Evolutionary conservation across 2,113 vertebrate species (phyloP), one percentile per base, ranked within the genome.

Genomic region (Festucalex cinctus): DNA sequence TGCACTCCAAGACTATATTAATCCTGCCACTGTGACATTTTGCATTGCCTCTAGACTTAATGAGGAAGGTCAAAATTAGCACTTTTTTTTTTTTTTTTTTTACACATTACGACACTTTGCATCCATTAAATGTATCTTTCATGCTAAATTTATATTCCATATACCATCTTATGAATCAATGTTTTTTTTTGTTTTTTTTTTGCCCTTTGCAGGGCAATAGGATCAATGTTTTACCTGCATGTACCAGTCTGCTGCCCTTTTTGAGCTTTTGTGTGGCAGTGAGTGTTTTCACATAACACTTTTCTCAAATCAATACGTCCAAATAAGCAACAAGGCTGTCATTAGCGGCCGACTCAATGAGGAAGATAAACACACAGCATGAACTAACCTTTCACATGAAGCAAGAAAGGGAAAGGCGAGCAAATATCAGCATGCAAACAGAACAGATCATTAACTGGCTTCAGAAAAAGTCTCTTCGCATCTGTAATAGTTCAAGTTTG

Each of bases 251-350:
- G 70, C 66, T 70, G 71, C 80, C 81, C 70, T 83, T 82, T 79
- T 72, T 19, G 41, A 51, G 72, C 63, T 73, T 62, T 70, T 71
- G 62, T 67, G 70, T 53, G 49, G 75, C 59, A 57, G n/a, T 9
- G 39, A 16, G 59, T 58, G 51, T 72, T 78, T 72, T 36, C 56
- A 69, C 41, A 56, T 56, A 49, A 69, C 36, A 0, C 68, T 64
- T 58, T 41, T 36, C 53, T 76, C 49, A 49, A 77, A 82, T 86
- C 83, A 67, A 79, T 84, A 78, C 19, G 32, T 65, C 12, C 67
- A 20, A 20, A 75, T 64, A 59, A 36, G 41, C 54, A 78, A 61
- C n/a, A 26, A 62, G 39, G 9, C 39, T 51, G 65, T 75, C 59
- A 63, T 73, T 63, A 74, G 67, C 49, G 59, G 39, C 51, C 63